Percentiles rank a stretch among this genome's conserved stretches.
Evolutionary conservation across 2,113 vertebrate genomes (phyloP).

Genomic region (Dryoscopus gambensis): DNA sequence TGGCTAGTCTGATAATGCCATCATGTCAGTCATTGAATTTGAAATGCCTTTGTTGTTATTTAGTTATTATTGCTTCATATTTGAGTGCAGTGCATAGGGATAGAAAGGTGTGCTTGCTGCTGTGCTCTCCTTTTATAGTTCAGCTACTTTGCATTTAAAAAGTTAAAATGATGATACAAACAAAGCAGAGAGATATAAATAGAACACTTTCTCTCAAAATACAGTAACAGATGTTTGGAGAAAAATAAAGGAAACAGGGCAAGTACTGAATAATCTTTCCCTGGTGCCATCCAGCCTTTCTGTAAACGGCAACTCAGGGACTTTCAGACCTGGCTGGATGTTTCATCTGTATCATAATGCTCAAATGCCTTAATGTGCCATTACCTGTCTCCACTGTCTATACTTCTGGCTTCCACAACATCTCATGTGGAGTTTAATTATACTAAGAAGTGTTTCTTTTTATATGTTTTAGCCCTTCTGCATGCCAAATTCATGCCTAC

Average conservation of each 20-base stretch:
- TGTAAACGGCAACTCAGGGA: background rate
- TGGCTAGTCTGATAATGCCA: background rate
- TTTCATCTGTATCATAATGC: background rate
- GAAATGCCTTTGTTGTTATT: background rate
- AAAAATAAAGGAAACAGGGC: background rate
- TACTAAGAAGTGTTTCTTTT: background rate
- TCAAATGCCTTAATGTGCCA: background rate
- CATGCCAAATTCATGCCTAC: background rate
- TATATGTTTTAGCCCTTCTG: background rate
- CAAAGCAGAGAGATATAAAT: background rate
- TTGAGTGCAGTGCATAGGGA: background rate
- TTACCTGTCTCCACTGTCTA: background rate
- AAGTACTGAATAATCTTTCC: background rate
- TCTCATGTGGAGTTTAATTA: background rate
- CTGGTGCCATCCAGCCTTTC: background rate
- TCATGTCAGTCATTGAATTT: background rate
- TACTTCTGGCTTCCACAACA: background rate
- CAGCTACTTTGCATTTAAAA: background rate
- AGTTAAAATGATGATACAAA: background rate
- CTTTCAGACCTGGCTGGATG: background rate
- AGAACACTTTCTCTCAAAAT: background rate
- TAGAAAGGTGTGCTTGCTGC: background rate
- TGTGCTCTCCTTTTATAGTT: background rate
- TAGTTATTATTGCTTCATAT: background rate
- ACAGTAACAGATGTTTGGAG: background rate